Evolutionary conservation across 1,140 invertebrate genomes (phyloP).

Genomic region (Cherax destructor): DNA sequence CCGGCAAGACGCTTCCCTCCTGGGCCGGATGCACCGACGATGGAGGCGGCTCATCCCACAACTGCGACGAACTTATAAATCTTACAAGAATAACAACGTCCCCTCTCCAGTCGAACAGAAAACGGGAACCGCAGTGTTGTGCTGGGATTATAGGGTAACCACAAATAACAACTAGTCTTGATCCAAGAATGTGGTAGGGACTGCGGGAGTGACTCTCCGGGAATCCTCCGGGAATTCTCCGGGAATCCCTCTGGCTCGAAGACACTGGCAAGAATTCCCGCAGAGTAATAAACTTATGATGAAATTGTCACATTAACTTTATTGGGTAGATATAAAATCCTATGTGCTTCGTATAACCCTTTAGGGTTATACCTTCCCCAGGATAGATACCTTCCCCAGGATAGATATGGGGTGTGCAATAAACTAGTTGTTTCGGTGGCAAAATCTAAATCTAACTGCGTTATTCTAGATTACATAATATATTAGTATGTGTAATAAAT

Average conservation of each 20-base stretch:
- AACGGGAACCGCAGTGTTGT: slow-evolving; percentile 64
- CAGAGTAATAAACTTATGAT: neutral
- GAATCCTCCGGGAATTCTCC: slow-evolving; percentile 43
- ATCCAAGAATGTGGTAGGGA: slow-evolving; percentile 44
- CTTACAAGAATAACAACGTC: slow-evolving; percentile 62
- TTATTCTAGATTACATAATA: too few relatives aligned
- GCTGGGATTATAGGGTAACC: slow-evolving; percentile 13
- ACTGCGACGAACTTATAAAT: slow-evolving; percentile 61
- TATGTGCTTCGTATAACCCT: too few relatives aligned
- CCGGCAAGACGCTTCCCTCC: slow-evolving; percentile 9
- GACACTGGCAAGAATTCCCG: neutral
- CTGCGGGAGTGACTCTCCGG: slow-evolving; percentile 48
- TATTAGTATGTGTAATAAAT: too few relatives aligned
- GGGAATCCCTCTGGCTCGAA: slow-evolving; percentile 22
- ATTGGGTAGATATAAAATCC: too few relatives aligned
- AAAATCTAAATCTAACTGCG: too few relatives aligned
- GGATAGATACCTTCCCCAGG: too few relatives aligned
- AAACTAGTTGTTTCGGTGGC: too few relatives aligned
- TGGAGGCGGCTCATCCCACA: neutral
- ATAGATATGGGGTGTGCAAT: too few relatives aligned
- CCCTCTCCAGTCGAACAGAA: slow-evolving; percentile 46
- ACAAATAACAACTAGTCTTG: slow-evolving; percentile 36
- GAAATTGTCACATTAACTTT: neutral
- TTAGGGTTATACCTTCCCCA: too few relatives aligned
- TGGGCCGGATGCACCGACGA: slow-evolving; percentile 8